Base-by-base conservation (phyloP, 2,888 invertebrate genomes). In the Drosophila peninsularis region DNA sequence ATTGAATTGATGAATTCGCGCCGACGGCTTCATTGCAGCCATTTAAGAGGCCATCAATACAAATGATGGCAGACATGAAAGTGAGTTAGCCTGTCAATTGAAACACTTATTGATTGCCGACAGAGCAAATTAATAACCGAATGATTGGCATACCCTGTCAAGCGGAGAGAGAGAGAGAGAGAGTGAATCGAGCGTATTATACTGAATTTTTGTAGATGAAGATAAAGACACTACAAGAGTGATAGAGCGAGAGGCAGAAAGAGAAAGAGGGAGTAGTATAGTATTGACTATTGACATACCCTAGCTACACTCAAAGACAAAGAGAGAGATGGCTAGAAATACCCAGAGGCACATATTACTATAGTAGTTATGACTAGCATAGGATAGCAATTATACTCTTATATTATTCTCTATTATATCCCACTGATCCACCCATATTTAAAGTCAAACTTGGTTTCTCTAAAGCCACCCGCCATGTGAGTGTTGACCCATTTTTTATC, bases 31-130 rank as follows among this genome's bases (percentile, higher is more conserved):
- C 19, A 55, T 62, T 55, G 24, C 41, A 32, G 27, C 10, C 39
- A 42, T 37, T 60, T 49, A 27, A 62, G 50, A 49, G 53, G 17
- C 42, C 55, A 77, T 66, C 52, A 73, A 78, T 63, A 63, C 41
- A 63, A 77, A 67, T 77, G 41, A 66, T 62, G 62, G 54, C 24
- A 56, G 47, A 54, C 57, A 55, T 53, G 21, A 62, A 62, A 76
- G 41, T 65, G 77, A 71, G 37, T 62, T 71, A 19, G 53, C 42
- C 55, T 41, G 58, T 56, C 78, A 78, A 75, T 75, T 78, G 68
- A 78, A 64, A 42, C 45, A 55, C 45, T 50, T 68, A 63, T 77
- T 72, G 74, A 73, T 58, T 52, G 74, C 24, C 39, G 24, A 13
- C 39, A 63, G 17, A 47, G 47, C 42, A 76, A 37, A 41, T 54